Evolutionary conservation across 2,797 vertebrate genomes (phyloP).

Genomic region (Antrozous pallidus): DNA sequence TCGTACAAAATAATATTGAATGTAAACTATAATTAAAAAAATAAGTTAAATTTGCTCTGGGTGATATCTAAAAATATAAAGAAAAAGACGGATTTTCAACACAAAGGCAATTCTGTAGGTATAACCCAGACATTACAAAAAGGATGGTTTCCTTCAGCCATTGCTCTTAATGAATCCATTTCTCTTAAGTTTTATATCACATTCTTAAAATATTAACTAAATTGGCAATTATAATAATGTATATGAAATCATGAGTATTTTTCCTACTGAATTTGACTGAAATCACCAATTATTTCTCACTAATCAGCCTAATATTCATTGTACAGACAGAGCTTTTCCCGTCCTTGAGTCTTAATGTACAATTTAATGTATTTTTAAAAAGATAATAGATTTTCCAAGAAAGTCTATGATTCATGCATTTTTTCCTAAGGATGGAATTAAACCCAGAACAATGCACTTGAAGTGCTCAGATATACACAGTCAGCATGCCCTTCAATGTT

Average conservation of each 20-base stretch:
- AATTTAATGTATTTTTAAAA: neutral
- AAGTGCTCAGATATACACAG: neutral
- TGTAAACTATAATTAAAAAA: neutral
- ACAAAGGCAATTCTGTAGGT: neutral
- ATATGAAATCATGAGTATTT: conserved; percentile 16
- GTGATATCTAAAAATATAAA: neutral
- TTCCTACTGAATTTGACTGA: conserved; percentile 15
- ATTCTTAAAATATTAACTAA: conserved; percentile 31
- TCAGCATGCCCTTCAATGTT: neutral
- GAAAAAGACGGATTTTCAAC: neutral
- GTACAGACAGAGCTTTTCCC: neutral
- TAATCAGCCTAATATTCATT: conserved; percentile 33
- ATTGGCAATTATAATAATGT: conserved; percentile 53
- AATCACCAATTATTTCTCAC: conserved; percentile 18
- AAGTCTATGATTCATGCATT: neutral
- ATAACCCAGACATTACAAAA: neutral
- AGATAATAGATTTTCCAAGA: conserved; percentile 31
- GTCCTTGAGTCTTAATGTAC: neutral
- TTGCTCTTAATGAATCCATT: conserved; percentile 12
- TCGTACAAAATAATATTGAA: neutral
- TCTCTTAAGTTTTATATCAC: neutral
- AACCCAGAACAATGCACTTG: neutral
- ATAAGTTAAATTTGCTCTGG: neutral
- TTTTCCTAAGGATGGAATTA: neutral
- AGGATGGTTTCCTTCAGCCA: neutral